These are phyloP conservation scores for Sarotherodon lohbergeri DNA, from an alignment of 2,113 vertebrate genomes.

Conservation along the genomic window DNA sequence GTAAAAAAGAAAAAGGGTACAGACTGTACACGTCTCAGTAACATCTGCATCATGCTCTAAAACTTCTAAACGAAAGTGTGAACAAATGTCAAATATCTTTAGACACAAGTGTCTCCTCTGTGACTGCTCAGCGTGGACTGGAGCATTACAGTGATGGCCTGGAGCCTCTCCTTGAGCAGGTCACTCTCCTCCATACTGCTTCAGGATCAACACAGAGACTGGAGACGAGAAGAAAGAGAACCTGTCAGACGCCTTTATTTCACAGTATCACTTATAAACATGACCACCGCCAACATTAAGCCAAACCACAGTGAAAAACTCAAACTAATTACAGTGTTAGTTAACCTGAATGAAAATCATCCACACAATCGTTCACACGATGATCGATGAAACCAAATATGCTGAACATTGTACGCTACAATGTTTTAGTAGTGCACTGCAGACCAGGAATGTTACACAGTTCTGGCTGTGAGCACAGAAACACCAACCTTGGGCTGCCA, in stretches of 20 bases:
- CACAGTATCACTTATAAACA: background rate
- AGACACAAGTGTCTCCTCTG: background rate
- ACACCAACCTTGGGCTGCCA: no score
- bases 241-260: background rate
- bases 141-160: conserved; percentile 47
- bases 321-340: no score
- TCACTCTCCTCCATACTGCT: conserved; percentile 41
- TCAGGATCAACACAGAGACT: background rate
- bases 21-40: background rate
- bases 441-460: no score
- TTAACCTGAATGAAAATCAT: no score
- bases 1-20: background rate
- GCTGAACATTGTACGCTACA: no score
- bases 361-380: no score
- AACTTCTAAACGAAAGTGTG: fast-evolving
- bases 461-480: no score
- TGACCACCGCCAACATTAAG: fast-evolving
- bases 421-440: no score
- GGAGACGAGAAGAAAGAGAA: background rate
- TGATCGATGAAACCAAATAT: no score
- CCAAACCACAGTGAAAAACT: background rate
- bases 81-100: background rate
- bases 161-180: conserved; percentile 39
- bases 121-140: background rate
- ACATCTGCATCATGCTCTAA: background rate